phyloP scores from a whole-genome alignment of 2,888 invertebrate species.

The Myathropa florea region DNA sequence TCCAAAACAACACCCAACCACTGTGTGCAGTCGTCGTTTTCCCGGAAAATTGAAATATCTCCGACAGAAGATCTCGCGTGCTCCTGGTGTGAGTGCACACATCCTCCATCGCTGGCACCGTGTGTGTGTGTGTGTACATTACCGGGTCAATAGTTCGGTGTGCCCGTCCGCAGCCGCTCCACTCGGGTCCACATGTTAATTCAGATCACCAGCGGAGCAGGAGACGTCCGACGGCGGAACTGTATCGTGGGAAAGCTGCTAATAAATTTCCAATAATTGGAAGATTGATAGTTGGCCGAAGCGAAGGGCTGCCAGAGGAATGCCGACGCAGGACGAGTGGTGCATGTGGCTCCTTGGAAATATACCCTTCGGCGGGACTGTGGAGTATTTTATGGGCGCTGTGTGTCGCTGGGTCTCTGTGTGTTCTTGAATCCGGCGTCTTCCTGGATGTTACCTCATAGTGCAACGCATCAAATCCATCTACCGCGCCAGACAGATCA shows the following conservation, averaged over 20 bases:
- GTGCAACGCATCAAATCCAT: conserved; percentile 31
- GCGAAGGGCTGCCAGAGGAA: conserved; percentile 44
- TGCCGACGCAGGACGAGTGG: background rate
- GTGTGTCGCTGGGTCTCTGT: conserved; percentile 42
- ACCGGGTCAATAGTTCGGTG: conserved; percentile 64
- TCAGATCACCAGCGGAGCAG: conserved; percentile 7
- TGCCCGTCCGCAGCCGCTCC: background rate
- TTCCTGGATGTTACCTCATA: conserved; percentile 59
- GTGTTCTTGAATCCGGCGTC: conserved; percentile 8
- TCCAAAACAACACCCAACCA: conserved; percentile 25
- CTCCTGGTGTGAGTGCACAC: background rate
- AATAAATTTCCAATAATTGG: conserved; percentile 75
- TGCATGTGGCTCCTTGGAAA: background rate
- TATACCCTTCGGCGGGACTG: conserved; percentile 43
- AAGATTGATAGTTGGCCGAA: conserved; percentile 63
- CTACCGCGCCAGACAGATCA: conserved; percentile 27
- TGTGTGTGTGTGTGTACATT: conserved; percentile 30
- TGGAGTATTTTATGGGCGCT: conserved; percentile 34
- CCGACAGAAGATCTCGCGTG: conserved; percentile 40
- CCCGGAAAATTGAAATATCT: conserved; percentile 70
- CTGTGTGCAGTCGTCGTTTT: conserved; percentile 36
- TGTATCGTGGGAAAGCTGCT: conserved; percentile 79
- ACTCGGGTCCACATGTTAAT: conserved; percentile 39
- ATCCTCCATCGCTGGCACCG: no score
- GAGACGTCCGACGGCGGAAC: conserved; percentile 63